Base-by-base conservation (phyloP, 2,888 invertebrate genomes). In the Orthosia gothica region DNA sequence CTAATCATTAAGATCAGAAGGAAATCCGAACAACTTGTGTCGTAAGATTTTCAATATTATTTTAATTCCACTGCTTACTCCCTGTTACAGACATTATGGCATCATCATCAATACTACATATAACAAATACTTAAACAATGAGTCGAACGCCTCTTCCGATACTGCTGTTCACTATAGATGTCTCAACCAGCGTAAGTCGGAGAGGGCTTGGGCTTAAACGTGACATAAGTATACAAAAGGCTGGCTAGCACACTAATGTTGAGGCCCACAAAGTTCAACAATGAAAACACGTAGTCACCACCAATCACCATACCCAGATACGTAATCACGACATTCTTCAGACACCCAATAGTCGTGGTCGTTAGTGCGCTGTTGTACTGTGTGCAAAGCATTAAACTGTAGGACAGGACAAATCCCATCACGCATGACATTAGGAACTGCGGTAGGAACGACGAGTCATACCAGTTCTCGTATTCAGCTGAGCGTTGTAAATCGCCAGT, bases 301-400 rank as follows among this genome's bases (percentile, higher is more conserved):
- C 99, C 99, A 74, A 99, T 98, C 57, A 99, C 97, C 99, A 99
- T 99, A 47, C 99, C 99, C 82, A 99, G 97, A 95, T 99, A 99
- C 1, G 99, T 99, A 9, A 99, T 98, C 87, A 99, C 97, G 86
- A 99, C 98, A 95, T 99, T 99, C 97, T 99, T 99, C 70, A 99
- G 97, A 91, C 99, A 99, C 7, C 99, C 99, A 84, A 99, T 99
- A 77, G 99, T 99, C 5, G 99, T 99, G 1, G 99, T 99, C 0
- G 99, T 99, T 66, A 99, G 96, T 16, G 99, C 99, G 73, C 99
- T 99, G 94, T 99, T 99, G 93, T 98, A 98, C 89, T 98, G 98
- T 0, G 99, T 99, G 95, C 99, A 99, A 62, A 99, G 94, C 89
- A 99, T 98, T 16, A 99, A 98, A 92, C 99, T 99, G 93, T 99